Percentiles rank a stretch among this genome's conserved stretches.
Conservation (phyloP, 2,113 vertebrate species). For the Podarcis cretensis region DNA sequence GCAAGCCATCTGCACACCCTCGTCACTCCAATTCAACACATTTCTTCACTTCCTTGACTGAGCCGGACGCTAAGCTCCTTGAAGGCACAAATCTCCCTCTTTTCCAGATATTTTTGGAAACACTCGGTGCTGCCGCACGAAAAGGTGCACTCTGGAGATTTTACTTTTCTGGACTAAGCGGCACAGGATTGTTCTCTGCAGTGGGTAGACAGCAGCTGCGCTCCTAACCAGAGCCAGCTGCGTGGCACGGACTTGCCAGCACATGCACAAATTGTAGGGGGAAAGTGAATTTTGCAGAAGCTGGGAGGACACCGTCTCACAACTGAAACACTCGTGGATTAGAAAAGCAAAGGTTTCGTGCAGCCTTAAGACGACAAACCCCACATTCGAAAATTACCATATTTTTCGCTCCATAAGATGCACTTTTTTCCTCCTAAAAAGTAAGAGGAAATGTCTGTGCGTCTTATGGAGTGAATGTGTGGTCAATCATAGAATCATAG, state of each 20-base stretch:
- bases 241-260: neutral
- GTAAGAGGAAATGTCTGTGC: too few relatives aligned
- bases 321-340: accelerated
- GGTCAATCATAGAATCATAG: too few relatives aligned
- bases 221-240: neutral
- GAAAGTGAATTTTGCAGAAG: neutral
- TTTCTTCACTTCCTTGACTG: neutral
- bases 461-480: too few relatives aligned
- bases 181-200: too few relatives aligned
- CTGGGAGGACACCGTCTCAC: neutral
- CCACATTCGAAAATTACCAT: too few relatives aligned
- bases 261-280: neutral
- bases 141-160: neutral
- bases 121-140: neutral
- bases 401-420: too few relatives aligned
- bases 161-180: too few relatives aligned
- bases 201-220: neutral
- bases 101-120: neutral
- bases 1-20: too few relatives aligned
- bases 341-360: neutral
- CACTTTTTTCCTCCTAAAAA: too few relatives aligned
- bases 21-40: neutral
- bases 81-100: neutral
- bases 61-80: neutral
- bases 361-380: neutral